phyloP scores from a whole-genome alignment of 2,888 invertebrate genomes.

The Andrena minutula region DNA sequence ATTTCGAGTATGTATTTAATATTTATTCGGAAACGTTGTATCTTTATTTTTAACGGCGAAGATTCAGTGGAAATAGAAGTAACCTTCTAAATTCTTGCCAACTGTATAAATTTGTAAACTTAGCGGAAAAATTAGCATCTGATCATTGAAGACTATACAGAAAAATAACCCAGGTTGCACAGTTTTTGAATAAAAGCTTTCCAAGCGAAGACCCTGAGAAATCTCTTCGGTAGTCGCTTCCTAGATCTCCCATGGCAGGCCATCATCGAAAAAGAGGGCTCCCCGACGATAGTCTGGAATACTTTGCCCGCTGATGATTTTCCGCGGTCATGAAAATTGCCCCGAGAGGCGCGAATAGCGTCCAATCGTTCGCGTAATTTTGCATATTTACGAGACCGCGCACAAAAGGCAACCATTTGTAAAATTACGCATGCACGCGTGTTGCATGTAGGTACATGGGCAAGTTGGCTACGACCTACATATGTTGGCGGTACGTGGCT shows the following conservation, averaged over 20 bases:
- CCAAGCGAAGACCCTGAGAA: not conserved
- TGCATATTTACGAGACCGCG: constrained; percentile 63
- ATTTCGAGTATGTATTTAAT: no score
- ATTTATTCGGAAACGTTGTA: no score
- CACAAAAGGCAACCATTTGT: constrained; percentile 68
- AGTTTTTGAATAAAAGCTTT: no score
- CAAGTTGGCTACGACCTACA: constrained; percentile 16
- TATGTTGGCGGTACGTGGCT: constrained; percentile 15
- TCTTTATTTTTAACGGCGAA: no score
- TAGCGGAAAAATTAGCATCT: no score
- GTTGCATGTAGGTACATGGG: not conserved
- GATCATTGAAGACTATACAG: no score
- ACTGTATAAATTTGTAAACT: no score
- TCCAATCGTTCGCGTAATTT: constrained; percentile 67
- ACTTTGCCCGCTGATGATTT: constrained; percentile 38
- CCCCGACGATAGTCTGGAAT: constrained; percentile 17
- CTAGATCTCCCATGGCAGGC: not conserved
- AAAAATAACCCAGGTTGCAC: no score
- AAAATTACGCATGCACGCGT: constrained; percentile 65
- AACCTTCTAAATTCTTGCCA: no score
- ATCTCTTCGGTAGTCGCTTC: not conserved
- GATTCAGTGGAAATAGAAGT: no score
- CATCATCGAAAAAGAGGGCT: constrained; percentile 1
- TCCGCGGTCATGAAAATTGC: constrained; percentile 53
- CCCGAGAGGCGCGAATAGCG: constrained; percentile 43